phyloP scores from a whole-genome alignment of 2,797 vertebrate genomes.

The Tachyglossus aculeatus region DNA sequence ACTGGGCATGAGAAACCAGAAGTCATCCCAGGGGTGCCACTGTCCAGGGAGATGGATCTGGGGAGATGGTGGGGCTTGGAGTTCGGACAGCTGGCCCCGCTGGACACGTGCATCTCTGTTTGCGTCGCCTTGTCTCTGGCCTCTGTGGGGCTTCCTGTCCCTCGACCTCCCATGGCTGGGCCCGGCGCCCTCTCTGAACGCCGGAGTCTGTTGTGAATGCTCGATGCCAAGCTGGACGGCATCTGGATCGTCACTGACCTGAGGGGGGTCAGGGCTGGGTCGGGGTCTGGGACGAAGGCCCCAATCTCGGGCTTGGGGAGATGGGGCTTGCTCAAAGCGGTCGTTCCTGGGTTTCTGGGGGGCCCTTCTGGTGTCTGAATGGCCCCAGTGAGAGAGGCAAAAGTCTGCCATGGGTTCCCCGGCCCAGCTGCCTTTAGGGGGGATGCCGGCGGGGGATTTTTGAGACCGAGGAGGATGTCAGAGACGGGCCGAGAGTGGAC shows the following conservation, averaged over 20 bases:
- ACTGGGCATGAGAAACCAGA: accelerated
- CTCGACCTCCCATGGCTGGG: accelerated
- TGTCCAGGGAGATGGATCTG: constrained; percentile 68
- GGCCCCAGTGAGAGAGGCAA: background rate
- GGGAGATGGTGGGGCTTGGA: background rate
- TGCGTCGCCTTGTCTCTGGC: constrained; percentile 53
- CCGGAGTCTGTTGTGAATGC: constrained; percentile 8
- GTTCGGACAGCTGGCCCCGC: background rate
- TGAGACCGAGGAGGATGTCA: background rate
- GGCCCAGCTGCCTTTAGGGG: background rate
- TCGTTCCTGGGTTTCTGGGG: background rate
- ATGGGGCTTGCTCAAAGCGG: background rate
- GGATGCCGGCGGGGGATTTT: background rate
- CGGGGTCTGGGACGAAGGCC: background rate
- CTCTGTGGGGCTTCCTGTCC: too few species aligned
- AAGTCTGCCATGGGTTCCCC: background rate
- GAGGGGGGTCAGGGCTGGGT: constrained; percentile 17
- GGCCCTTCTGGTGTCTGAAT: background rate
- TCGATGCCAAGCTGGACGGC: constrained; percentile 65
- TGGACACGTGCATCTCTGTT: constrained; percentile 8
- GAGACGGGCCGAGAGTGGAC: background rate
- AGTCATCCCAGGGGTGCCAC: background rate
- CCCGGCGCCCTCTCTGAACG: background rate
- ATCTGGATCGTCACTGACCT: constrained; percentile 79
- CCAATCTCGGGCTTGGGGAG: background rate